These are phyloP conservation scores for Stegophylla sp. DNA, from an alignment of 2,888 invertebrate species.

Conservation along the genomic window DNA sequence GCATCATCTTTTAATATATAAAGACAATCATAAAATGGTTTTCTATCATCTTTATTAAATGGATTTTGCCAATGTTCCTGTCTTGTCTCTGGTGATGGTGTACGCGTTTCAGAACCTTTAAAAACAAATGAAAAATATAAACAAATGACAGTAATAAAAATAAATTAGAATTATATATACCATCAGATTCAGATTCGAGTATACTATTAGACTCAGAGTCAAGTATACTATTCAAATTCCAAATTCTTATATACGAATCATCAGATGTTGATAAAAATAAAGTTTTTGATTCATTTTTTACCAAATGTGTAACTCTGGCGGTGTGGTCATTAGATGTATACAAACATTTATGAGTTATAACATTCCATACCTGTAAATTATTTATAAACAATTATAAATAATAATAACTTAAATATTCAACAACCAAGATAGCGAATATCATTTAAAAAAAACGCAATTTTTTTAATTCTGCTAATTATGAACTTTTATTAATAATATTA, in stretches of 20 bases:
- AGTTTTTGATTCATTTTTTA: slow-evolving; percentile 19
- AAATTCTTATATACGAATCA: slow-evolving; percentile 55
- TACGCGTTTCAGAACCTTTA: slow-evolving; percentile 47
- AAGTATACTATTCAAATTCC: slow-evolving; percentile 47
- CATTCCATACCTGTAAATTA: slow-evolving; percentile 43
- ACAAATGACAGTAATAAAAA: neutral
- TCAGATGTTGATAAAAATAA: slow-evolving; percentile 59
- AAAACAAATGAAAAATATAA: slow-evolving; percentile 8
- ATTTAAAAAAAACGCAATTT: neutral
- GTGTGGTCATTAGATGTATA: slow-evolving; percentile 49
- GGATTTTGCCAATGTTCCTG: slow-evolving; percentile 57
- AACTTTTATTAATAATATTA: neutral
- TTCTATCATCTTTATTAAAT: slow-evolving; percentile 18
- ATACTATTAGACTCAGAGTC: no score
- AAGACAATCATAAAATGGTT: slow-evolving; percentile 34
- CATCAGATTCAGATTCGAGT: slow-evolving; percentile 20
- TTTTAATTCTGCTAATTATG: no score
- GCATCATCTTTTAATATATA: slow-evolving; percentile 18
- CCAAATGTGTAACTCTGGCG: slow-evolving; percentile 46
- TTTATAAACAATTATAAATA: neutral
- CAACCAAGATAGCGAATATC: no score
- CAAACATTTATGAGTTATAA: slow-evolving; percentile 34
- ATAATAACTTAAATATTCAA: neutral
- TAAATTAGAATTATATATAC: slow-evolving; percentile 32
- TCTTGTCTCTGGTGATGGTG: slow-evolving; percentile 57